Evolutionary conservation across 1,140 invertebrate species (phyloP).

Genomic region (Chrysoperla carnea): DNA sequence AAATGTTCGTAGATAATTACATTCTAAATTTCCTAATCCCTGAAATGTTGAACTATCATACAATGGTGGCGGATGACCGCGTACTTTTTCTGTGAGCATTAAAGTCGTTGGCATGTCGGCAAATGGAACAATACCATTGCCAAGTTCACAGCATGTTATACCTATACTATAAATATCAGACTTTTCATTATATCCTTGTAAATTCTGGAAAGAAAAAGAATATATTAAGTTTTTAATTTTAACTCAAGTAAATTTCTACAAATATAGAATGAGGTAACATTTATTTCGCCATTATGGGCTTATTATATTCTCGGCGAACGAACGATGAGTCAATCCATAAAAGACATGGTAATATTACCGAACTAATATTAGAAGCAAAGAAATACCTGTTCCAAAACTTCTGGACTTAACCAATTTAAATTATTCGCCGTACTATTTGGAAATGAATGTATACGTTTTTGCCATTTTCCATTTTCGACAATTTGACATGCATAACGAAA

Average conservation of each 20-base stretch:
- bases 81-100: conserved; percentile 79
- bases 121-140: conserved; percentile 77
- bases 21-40: no score
- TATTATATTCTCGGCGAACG: no score
- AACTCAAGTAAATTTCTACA: no score
- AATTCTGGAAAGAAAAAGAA: conserved; percentile 38
- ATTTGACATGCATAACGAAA: conserved; percentile 58
- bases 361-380: no score
- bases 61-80: conserved; percentile 56
- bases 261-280: no score
- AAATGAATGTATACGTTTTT: conserved; percentile 50
- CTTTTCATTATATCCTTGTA: conserved; percentile 70
- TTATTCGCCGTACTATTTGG: conserved; percentile 48
- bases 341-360: no score
- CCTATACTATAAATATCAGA: conserved; percentile 85
- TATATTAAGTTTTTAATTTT: background rate
- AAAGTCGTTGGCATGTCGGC: conserved; percentile 62
- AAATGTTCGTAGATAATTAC: no score
- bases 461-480: conserved; percentile 47
- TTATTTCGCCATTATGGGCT: no score
- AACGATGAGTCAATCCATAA: no score
- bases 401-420: conserved; percentile 78
- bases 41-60: conserved; percentile 57
- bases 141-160: conserved; percentile 73
- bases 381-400: conserved; percentile 66